Base-by-base conservation (phyloP, 2,797 vertebrate species). In the Chelmon rostratus region DNA sequence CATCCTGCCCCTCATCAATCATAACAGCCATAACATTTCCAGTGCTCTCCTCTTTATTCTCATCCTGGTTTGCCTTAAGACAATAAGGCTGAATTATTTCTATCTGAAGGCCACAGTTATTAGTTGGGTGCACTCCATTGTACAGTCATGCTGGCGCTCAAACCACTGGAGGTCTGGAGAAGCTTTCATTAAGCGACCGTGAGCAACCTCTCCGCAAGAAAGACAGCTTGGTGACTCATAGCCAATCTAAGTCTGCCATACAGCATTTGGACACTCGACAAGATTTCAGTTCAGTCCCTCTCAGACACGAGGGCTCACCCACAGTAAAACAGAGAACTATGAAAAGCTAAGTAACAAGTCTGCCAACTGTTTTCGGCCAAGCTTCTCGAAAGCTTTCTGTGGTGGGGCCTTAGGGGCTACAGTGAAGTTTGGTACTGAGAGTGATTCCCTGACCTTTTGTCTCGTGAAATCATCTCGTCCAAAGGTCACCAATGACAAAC, bases 1-100 rank as follows among this genome's bases (percentile, higher is more conserved):
- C 65, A 65, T 76, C 75, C 54, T 44, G 33, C 35, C 31, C 33
- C 56, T 79, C 79, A 85, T 89, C 69, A 86, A 81, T 88, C 63
- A 86, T 66, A 62, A 72, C 56, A 59, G 38, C 79, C 47, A 31
- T 12, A 73, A 59, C 6, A 68, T 79, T 82, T 83, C 31, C 50
- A 84, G 2, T 23, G 16, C 42, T 58, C 19, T 35, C 19, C 52
- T 47, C 44, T 76, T 23, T 61, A 23, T 38, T 56, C 3, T 5
- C 64, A 46, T 63, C n/a, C 42, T 21, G 10, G 3, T 71, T 76
- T 78, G 61, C 56, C 42, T 78, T 46, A 52, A 81, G 52, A 86
- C 57, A 81, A 52, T 68, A 38, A 37, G 2, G 63, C 2, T 44
- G 68, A 72, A 57, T 82, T 70, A 58, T 77, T 72, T 68, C 23